Base-by-base conservation (phyloP, 2,113 vertebrate species). In the Calyptomena viridis region DNA sequence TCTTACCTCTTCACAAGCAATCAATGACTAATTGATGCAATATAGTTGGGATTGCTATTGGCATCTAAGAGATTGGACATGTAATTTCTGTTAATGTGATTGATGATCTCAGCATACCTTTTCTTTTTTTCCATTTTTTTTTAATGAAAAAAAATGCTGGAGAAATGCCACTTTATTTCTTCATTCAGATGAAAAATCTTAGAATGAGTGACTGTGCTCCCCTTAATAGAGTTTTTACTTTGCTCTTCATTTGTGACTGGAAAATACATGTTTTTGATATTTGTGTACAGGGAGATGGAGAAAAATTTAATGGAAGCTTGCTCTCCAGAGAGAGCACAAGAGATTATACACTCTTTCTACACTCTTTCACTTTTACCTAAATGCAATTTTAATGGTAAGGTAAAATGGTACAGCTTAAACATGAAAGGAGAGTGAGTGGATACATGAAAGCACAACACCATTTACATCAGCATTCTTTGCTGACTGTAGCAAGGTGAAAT, bases 401-500 rank as follows among this genome's bases (percentile, higher is more conserved):
- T 94, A 90, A 96, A 95, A 91, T 79, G 75, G 67, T 80, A 44
- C 75, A 85, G 46, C 78, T 95, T 87, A 62, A 83, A 93, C 46
- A 71, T 91, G 87, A 95, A 95, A 91, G 74, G 71, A 35, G 46
- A 81, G 63, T 14, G 91, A 94, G 30, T 50, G 42, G 93, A 55
- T 90, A 76, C 59, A 80, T 22, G 15, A 91, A 94, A 90, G 67
- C 78, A 60, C 2, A 5, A 73, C 40, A 58, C 67, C 79, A 89
- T 93, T 95, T 91, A 58, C 87, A 90, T 83, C 71, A 68, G 55
- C 46, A 47, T 90, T 90, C 79, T 93, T 90, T 93, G 78, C 91
- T 94, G 93, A 95, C 84, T 93, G 60, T 72, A 83, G 95, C 89
- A 97, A 96, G 93, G 95, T 95, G 95, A 97, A 97, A 66, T 91